Evolutionary conservation across 2,797 vertebrate genomes (phyloP).

Genomic region (Takifugu ocellatus): DNA sequence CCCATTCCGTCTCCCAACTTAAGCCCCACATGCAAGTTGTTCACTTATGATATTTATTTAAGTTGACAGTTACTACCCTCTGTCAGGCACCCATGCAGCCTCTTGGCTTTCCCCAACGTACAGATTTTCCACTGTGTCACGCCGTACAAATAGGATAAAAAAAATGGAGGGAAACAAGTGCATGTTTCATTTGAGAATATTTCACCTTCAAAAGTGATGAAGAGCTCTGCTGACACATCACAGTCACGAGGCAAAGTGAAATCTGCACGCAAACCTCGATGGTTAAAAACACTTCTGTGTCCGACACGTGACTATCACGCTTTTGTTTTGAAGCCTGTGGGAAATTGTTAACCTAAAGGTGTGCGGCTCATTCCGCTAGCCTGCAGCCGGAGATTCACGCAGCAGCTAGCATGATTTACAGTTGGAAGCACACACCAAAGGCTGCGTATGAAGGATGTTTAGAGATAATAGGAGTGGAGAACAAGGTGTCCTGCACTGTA

Average conservation of each 20-base stretch:
- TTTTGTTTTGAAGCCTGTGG: too few species aligned
- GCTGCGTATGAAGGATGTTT: conserved; percentile 31
- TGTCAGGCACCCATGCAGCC: conserved; percentile 17
- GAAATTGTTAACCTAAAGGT: too few species aligned
- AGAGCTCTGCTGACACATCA: neutral
- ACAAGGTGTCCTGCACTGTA: conserved; percentile 32
- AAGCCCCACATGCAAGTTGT: conserved; percentile 18
- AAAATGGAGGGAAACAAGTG: conserved; percentile 19
- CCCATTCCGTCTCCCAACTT: conserved; percentile 3
- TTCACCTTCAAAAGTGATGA: conserved; percentile 9
- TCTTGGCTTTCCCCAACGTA: conserved; percentile 15
- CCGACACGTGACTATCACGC: too few species aligned
- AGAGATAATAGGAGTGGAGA: conserved; percentile 42
- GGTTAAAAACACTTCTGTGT: too few species aligned
- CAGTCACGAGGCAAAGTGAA: conserved; percentile 1
- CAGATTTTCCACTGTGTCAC: conserved; percentile 14
- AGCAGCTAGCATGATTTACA: conserved; percentile 36
- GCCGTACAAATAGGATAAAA: conserved; percentile 12
- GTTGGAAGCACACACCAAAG: conserved; percentile 26
- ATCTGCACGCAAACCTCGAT: neutral
- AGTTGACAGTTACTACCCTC: conserved; percentile 29
- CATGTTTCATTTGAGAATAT: conserved; percentile 24
- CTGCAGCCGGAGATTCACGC: conserved; percentile 12
- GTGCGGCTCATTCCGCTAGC: neutral
- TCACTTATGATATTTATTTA: conserved; percentile 22